Conservation (phyloP, 2,113 vertebrate species). For the Pluvianellus socialis region DNA sequence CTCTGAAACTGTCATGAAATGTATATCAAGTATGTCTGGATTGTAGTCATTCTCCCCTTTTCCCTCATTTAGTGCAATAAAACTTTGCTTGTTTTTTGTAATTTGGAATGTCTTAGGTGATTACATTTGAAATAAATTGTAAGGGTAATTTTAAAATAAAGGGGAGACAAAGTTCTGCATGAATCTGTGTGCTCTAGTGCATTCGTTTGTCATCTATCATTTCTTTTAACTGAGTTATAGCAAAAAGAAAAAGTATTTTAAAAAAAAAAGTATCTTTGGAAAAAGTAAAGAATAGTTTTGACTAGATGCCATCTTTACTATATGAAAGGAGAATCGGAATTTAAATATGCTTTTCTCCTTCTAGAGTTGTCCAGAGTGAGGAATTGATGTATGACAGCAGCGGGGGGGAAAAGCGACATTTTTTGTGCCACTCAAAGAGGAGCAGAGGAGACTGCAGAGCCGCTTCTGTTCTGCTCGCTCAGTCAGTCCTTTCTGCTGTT, state of each 20-base stretch:
- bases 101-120: neutral
- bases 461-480: neutral
- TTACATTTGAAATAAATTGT: neutral
- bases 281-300: neutral
- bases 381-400: neutral
- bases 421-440: neutral
- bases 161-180: neutral
- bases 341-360: neutral
- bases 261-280: neutral
- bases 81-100: neutral
- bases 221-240: neutral
- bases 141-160: neutral
- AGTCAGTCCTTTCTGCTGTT: neutral
- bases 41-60: neutral
- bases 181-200: neutral
- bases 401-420: neutral
- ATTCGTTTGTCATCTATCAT: neutral
- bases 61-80: neutral
- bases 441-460: neutral
- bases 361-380: neutral
- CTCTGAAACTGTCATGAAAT: neutral
- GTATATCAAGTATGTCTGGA: accelerated
- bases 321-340: neutral
- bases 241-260: neutral
- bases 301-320: neutral